Conservation (phyloP, 2,797 vertebrate species). For the Chrosomus eos region DNA sequence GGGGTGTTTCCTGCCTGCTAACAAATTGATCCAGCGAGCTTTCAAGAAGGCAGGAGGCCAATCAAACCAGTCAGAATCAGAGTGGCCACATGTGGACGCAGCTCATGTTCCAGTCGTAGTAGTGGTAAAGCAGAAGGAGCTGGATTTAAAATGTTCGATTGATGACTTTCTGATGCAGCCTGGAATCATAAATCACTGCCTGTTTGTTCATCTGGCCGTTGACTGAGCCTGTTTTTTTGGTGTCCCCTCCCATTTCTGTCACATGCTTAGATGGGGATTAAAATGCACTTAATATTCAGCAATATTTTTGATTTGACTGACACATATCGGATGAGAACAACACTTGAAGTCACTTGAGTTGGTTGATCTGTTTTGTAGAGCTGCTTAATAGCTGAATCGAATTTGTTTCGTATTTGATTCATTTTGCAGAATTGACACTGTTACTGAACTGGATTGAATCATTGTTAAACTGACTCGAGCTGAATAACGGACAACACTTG, state of each 20-base stretch:
- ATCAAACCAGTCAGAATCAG: slow-evolving; percentile 38
- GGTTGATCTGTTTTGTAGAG: not conserved
- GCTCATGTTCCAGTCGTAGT: slow-evolving; percentile 9
- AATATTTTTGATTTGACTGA: not conserved
- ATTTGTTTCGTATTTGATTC: not conserved
- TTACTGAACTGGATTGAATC: not conserved
- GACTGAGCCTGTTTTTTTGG: not conserved
- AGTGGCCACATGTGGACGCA: slow-evolving; percentile 33
- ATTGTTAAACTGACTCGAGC: not conserved
- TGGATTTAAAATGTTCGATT: not conserved
- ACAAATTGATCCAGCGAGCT: slow-evolving; percentile 56
- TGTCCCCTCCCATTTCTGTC: not conserved
- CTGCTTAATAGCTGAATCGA: not conserved
- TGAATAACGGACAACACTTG: too few relatives aligned
- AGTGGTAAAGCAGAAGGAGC: too few relatives aligned
- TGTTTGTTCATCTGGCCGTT: not conserved
- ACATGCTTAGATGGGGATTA: not conserved
- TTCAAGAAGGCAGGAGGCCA: slow-evolving; percentile 55
- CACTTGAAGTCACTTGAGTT: not conserved
- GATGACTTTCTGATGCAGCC: not conserved
- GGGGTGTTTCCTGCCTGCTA: slow-evolving; percentile 61
- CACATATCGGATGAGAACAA: not conserved
- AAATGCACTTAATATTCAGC: not conserved
- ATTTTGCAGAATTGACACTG: not conserved
- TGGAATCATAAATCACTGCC: not conserved